phyloP scores from a whole-genome alignment of 1,140 invertebrate species.

The Geopemphigus sp. region DNA sequence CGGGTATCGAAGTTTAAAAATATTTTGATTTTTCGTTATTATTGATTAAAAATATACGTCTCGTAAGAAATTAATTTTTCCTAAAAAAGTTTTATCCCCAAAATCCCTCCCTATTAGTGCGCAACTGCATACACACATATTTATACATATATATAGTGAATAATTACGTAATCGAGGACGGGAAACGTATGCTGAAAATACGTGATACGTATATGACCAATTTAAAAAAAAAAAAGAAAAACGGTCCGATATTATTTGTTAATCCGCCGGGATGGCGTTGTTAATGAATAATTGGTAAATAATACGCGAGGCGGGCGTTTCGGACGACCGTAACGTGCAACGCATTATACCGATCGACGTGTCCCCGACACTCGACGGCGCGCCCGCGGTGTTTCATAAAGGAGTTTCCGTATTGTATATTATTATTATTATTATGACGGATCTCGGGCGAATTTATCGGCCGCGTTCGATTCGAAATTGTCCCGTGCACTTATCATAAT shows the following conservation, averaged over 20 bases:
- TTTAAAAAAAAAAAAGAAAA: not conserved
- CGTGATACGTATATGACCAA: not conserved
- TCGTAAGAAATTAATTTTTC: no score
- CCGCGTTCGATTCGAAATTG: no score
- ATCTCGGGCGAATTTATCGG: not conserved
- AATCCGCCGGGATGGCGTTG: constrained; percentile 7
- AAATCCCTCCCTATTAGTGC: no score
- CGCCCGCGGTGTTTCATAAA: not conserved
- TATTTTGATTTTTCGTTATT: no score
- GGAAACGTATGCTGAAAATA: not conserved
- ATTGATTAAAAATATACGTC: no score
- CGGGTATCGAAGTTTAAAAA: no score
- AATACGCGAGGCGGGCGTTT: not conserved
- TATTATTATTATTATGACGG: not conserved
- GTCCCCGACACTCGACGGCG: not conserved
- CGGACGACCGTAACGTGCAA: not conserved
- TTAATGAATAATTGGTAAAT: constrained; percentile 39
- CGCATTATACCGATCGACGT: constrained; percentile 25
- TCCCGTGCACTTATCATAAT: no score
- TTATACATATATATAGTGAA: no score
- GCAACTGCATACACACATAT: no score
- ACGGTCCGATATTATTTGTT: constrained; percentile 8
- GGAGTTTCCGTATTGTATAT: no score
- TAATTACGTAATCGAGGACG: no score
- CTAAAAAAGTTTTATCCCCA: no score